Evolutionary conservation across 2,113 vertebrate genomes (phyloP).

Genomic region (Raja brachyura): DNA sequence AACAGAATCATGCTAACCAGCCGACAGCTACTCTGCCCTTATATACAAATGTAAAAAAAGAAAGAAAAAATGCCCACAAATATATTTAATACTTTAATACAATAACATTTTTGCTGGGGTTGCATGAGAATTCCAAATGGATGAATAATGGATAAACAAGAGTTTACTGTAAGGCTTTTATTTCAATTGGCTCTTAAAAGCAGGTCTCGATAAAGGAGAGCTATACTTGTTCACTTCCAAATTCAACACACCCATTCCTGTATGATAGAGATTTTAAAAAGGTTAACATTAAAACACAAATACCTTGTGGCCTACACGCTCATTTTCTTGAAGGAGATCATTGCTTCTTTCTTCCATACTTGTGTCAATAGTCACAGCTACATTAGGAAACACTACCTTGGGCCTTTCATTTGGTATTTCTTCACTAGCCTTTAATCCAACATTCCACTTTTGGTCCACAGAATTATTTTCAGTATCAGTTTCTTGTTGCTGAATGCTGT

Average conservation of each 20-base stretch:
- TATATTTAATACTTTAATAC: too few species aligned
- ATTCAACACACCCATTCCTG: background rate
- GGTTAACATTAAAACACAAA: background rate
- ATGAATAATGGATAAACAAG: too few species aligned
- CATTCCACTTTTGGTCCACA: slow-evolving; percentile 5
- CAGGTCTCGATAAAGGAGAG: too few species aligned
- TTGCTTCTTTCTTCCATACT: background rate
- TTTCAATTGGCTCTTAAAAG: background rate
- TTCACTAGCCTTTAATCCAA: background rate
- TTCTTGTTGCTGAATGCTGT: background rate
- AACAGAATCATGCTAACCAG: background rate
- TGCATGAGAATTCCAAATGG: too few species aligned
- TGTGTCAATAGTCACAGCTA: slow-evolving; percentile 25
- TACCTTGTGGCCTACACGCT: background rate
- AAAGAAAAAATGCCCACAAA: too few species aligned
- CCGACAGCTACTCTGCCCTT: too few species aligned
- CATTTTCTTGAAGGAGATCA: background rate
- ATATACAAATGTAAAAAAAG: too few species aligned
- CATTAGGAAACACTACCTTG: slow-evolving; percentile 35
- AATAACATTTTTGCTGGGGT: too few species aligned
- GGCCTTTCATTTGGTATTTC: background rate
- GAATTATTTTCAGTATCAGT: background rate
- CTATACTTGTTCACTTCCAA: slow-evolving; percentile 26
- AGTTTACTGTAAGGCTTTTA: background rate
- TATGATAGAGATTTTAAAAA: slow-evolving; percentile 18